A percentile compares a stretch with the other conserved stretches of the same genome.
Conservation (phyloP, 2,888 invertebrate species). For the Pheosia tremula region DNA sequence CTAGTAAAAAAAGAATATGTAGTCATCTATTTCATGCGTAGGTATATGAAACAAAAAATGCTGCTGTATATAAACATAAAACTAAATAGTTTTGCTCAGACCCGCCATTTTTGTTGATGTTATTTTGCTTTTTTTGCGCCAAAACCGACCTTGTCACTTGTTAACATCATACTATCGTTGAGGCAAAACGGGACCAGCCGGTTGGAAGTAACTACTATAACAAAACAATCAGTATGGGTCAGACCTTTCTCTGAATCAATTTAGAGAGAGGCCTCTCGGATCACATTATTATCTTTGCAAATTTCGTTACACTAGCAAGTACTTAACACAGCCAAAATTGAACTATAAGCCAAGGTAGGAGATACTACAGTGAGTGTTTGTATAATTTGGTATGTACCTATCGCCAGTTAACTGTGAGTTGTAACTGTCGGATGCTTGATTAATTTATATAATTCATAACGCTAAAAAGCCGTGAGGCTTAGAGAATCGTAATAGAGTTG, state of each 20-base stretch:
- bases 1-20: too few relatives aligned
- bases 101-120: too few relatives aligned
- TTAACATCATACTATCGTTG: too few relatives aligned
- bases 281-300: conserved; percentile 13
- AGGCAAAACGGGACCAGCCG: not conserved
- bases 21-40: too few relatives aligned
- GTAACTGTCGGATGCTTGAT: conserved; percentile 17
- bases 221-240: conserved; percentile 9
- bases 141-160: too few relatives aligned
- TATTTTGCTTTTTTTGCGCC: not conserved
- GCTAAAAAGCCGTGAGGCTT: conserved; percentile 11
- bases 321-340: not conserved
- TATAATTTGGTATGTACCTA: conserved; percentile 1
- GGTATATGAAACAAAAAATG: too few relatives aligned
- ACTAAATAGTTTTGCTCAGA: too few relatives aligned
- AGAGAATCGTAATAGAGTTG: conserved; percentile 4
- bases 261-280: conserved; percentile 12
- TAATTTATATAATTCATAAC: conserved; percentile 20
- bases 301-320: not conserved
- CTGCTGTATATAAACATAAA: too few relatives aligned
- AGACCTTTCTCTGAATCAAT: conserved; percentile 13
- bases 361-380: not conserved
- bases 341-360: conserved; percentile 5
- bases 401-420: conserved; percentile 13
- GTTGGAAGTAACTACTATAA: conserved; percentile 1